phyloP scores from a whole-genome alignment of 2,797 vertebrate genomes.

The Salarias fasciatus region DNA sequence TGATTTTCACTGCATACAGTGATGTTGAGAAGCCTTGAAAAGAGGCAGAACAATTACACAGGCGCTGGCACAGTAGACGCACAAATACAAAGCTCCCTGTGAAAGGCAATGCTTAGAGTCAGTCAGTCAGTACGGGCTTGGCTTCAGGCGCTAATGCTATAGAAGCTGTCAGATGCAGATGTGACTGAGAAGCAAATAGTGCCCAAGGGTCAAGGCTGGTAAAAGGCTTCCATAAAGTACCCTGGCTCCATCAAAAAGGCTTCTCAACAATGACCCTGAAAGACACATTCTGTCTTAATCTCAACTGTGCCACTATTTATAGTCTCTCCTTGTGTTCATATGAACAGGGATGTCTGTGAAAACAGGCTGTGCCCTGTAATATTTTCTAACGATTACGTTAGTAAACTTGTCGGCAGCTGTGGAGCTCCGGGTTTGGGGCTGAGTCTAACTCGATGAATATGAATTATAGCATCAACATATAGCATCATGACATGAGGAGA shows the following conservation, averaged over 20 bases:
- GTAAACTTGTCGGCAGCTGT: too few species aligned
- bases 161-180: conserved; percentile 33
- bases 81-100: conserved; percentile 46
- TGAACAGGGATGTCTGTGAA: background rate
- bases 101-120: conserved; percentile 32
- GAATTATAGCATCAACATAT: too few species aligned
- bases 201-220: conserved; percentile 31
- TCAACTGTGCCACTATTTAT: conserved; percentile 20
- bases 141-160: conserved; percentile 31
- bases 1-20: conserved; percentile 6
- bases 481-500: too few species aligned
- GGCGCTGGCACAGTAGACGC: conserved; percentile 8
- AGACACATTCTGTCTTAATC: conserved; percentile 15
- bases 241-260: conserved; percentile 37
- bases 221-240: conserved; percentile 57
- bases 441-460: too few species aligned
- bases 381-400: background rate
- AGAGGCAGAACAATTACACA: conserved; percentile 30
- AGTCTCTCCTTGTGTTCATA: conserved; percentile 6
- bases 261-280: conserved; percentile 22
- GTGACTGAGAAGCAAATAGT: conserved; percentile 24
- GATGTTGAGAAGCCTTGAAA: conserved; percentile 18
- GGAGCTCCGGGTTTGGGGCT: too few species aligned
- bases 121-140: conserved; percentile 24
- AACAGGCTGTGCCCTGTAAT: background rate